Evolutionary conservation across 2,113 vertebrate species (phyloP).

Genomic region (Tympanuchus pallidicinctus): DNA sequence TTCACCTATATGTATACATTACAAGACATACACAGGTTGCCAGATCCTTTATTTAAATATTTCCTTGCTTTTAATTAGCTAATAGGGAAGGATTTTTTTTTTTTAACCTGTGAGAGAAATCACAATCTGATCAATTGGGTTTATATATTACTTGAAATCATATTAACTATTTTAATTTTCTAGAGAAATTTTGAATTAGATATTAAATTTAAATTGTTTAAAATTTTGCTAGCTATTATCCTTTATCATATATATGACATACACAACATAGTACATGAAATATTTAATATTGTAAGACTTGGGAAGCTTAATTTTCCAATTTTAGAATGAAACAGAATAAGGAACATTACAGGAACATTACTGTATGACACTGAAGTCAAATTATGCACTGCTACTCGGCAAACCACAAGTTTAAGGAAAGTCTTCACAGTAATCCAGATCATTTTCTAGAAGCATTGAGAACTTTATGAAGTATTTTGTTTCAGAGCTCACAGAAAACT

Average conservation of each 20-base stretch:
- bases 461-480: constrained; percentile 74
- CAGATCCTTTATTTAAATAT: not conserved
- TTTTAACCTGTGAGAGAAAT: not conserved
- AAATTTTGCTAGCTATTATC: constrained; percentile 8
- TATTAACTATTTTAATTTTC: constrained; percentile 54
- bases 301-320: not conserved
- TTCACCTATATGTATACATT: constrained; percentile 28
- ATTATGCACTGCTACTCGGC: not conserved
- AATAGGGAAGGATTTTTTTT: not conserved
- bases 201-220: constrained; percentile 40
- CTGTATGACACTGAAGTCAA: not conserved
- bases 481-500: constrained; percentile 79
- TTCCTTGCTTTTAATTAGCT: constrained; percentile 6
- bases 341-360: not conserved
- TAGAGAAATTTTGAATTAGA: constrained; percentile 33
- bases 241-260: not conserved
- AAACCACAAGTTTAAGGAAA: not conserved
- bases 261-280: not conserved
- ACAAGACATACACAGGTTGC: constrained; percentile 14
- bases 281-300: constrained; percentile 8
- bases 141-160: constrained; percentile 10
- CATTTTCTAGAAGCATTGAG: constrained; percentile 81
- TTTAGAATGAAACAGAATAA: not conserved
- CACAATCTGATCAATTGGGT: not conserved
- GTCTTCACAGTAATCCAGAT: constrained; percentile 76